Conservation (phyloP, 2,113 vertebrate species). For the Saccopteryx bilineata region DNA sequence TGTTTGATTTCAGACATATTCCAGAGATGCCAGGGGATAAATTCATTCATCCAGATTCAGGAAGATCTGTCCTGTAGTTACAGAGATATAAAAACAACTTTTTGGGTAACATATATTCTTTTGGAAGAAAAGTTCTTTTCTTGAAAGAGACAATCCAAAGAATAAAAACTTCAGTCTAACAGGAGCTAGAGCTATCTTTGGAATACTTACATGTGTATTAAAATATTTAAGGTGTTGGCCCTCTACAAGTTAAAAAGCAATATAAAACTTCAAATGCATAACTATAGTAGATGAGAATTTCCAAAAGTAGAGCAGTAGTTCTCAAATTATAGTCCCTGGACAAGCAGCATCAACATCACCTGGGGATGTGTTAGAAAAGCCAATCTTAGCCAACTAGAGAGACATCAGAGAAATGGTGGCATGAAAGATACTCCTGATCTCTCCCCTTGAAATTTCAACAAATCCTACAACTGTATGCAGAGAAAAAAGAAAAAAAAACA, state of each 20-base stretch:
- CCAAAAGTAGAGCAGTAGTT: neutral
- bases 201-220: neutral
- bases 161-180: neutral
- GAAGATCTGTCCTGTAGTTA: conserved; percentile 13
- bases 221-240: neutral
- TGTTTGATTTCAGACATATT: neutral
- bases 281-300: neutral
- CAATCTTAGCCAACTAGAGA: neutral
- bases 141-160: conserved; percentile 24
- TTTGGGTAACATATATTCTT: neutral
- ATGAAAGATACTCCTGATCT: no score
- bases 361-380: neutral
- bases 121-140: neutral
- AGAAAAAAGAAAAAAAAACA: no score
- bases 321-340: neutral
- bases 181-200: neutral
- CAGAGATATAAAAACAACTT: conserved; percentile 47
- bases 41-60: conserved; percentile 18
- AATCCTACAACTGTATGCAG: no score
- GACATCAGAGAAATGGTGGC: no score
- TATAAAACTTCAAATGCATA: neutral
- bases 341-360: neutral
- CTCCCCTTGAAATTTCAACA: no score
- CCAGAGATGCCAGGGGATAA: conserved; percentile 33
- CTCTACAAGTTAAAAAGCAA: neutral